Conservation (phyloP, 2,888 invertebrate genomes). For the Pheosia tremula region DNA sequence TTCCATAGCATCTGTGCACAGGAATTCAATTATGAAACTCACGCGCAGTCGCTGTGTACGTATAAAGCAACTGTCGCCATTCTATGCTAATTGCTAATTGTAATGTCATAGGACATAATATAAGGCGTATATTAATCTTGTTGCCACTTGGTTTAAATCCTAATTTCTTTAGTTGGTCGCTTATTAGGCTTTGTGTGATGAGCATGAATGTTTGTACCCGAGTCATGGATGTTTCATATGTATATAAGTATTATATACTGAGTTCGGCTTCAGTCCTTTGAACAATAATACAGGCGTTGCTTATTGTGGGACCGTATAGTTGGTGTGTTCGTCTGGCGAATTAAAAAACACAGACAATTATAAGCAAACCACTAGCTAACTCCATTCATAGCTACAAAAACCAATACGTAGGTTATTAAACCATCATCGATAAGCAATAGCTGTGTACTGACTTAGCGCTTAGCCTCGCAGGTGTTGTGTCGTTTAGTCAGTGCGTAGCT, state of each 20-base stretch:
- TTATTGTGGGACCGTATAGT: too few species aligned
- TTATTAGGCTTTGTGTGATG: slow-evolving; percentile 2
- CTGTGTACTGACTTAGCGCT: too few species aligned
- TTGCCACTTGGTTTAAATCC: slow-evolving; percentile 28
- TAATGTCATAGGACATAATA: slow-evolving; percentile 43
- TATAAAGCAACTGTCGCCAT: slow-evolving; percentile 51
- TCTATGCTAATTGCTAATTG: slow-evolving; percentile 66
- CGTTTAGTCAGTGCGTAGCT: too few species aligned
- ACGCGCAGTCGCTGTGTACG: slow-evolving; percentile 14
- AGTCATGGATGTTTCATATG: too few species aligned
- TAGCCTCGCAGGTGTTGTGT: too few species aligned
- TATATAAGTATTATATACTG: too few species aligned
- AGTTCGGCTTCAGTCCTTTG: too few species aligned
- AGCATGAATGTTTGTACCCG: too few species aligned
- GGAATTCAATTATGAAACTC: slow-evolving; percentile 36
- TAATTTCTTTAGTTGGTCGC: slow-evolving; percentile 11
- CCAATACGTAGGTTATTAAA: slow-evolving; percentile 16
- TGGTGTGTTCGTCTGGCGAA: too few species aligned
- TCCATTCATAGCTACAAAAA: slow-evolving; percentile 17
- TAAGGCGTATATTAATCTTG: slow-evolving; percentile 39
- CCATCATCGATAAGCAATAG: too few species aligned
- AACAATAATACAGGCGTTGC: too few species aligned
- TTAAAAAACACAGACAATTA: too few species aligned
- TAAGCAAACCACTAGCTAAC: neutral
- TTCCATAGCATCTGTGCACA: slow-evolving; percentile 23